Percentiles rank a stretch among this genome's conserved stretches.
Conservation (phyloP, 2,888 invertebrate species). For the Neoascia interrupta region DNA sequence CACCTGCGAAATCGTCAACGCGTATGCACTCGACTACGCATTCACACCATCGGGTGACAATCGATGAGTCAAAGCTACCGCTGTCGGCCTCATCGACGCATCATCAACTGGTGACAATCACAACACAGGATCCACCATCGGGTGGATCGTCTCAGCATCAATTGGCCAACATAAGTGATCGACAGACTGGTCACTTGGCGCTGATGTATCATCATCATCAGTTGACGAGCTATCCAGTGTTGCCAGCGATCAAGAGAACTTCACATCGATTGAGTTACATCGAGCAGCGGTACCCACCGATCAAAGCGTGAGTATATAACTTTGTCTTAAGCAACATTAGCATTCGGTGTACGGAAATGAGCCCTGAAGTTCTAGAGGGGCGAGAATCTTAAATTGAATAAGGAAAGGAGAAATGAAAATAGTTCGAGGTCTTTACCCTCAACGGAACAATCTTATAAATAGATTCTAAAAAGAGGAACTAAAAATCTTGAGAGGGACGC, state of each 20-base stretch:
- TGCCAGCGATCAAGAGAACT: conserved; percentile 78
- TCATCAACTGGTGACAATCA: conserved; percentile 72
- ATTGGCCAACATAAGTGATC: conserved; percentile 72
- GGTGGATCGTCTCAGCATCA: conserved; percentile 74
- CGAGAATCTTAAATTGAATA: too few relatives aligned
- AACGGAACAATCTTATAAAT: too few relatives aligned
- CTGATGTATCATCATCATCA: conserved; percentile 80
- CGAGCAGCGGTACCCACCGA: conserved; percentile 74
- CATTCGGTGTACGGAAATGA: too few relatives aligned
- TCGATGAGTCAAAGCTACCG: conserved; percentile 78
- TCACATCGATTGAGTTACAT: conserved; percentile 78
- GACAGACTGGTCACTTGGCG: conserved; percentile 76
- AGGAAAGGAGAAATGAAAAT: too few relatives aligned
- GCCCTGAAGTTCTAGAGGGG: too few relatives aligned
- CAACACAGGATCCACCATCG: conserved; percentile 74
- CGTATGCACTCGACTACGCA: conserved; percentile 74
- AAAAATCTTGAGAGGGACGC: too few relatives aligned
- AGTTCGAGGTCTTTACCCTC: too few relatives aligned
- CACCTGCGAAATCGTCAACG: conserved; percentile 81
- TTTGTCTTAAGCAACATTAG: too few relatives aligned
- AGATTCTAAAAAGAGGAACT: too few relatives aligned
- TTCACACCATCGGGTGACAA: conserved; percentile 79
- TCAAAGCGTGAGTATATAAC: conserved; percentile 80
- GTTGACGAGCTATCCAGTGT: conserved; percentile 78
- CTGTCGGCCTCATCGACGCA: conserved; percentile 74